Base-by-base conservation (phyloP, 1,140 invertebrate genomes). In the Sycophaga agraensis region DNA sequence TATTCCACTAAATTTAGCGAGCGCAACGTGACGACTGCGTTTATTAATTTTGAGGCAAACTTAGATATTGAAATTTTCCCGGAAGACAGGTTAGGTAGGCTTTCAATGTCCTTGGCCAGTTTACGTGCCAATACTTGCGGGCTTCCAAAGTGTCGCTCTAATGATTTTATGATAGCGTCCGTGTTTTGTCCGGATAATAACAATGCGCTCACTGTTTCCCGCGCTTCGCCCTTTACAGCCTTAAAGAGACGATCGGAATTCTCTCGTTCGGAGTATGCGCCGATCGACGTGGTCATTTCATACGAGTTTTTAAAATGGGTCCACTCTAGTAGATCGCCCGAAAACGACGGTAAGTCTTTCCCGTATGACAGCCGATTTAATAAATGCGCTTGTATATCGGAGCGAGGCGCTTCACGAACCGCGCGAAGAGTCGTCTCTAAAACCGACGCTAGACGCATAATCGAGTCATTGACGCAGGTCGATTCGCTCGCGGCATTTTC, bases 281-380 rank as follows among this genome's bases (percentile, higher is more conserved):
- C 55, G 16, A 54, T n/a, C 22, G 48, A 22, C 3, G 56, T 21
- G 5, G 55, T 35, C 17, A 28, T 7, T 35, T 64, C 62, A 22
- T 46, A 59, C 1, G 50, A 14, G 14, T 42, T 22, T n/a, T 49
- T 59, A 14, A 59, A 64, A n/a, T 34, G 48, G 12, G 54, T 14
- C 62, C 62, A 64, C 7, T 64, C 55, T 1, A 64, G n/a, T 12
- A 43, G 28, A 48, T 59, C 42, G 2, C 50, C 55, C 4, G 40
- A 24, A 48, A 64, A 64, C 12, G 9, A 9, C 0, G 62, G 62
- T n/a, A 59, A 31, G 14, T n/a, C 19, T 21, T 57, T 63, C 14
- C 46, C 46, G 4, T 4, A 6, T 6, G 28, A 6, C 11, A 31
- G 11, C 11, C 28, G 28, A 11, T 31, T 31, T 31, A 21, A 2